Evolutionary conservation across 2,113 vertebrate species (phyloP), one percentile per base, ranked within the genome.

Genomic region (Seriola dumerili): DNA sequence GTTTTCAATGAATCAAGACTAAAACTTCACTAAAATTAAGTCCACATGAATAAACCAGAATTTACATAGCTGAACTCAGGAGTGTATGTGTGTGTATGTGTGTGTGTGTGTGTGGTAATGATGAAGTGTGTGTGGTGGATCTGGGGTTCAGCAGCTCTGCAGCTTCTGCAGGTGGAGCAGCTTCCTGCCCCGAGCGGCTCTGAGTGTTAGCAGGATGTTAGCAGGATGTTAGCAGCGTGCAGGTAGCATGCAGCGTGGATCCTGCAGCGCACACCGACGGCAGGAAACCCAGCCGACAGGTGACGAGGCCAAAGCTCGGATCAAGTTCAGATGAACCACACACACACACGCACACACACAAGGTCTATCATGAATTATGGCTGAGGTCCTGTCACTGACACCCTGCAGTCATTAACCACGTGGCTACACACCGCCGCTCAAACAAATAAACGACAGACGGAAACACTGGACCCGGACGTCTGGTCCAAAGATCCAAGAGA

Each of bases 141-240:
- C 13, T 44, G 38, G 21, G 19, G 21, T 19, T 55, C 32, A 32
- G 66, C 59, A 62, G 32, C 14, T 74, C 34, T 81, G 83, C 68
- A 83, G 68, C 21, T 61, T 77, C 0, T 62, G 63, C 67, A 83
- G 85, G 55, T 81, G 83, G 29, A 81, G 89, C 81, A 34, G 75
- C 89, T 88, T 88, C 81, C 86, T 86, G 86, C 38, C 29, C 25
- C 0, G 58, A 50, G 77, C 46, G 6, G 34, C 81, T 54, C 34
- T 21, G 38, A 10, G 59, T 9, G 54, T 61, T 54, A 52, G 55
- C 75, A 85, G 75, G 74, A 63, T 38, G 44, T 38, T 13, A 44
- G 73, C 67, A 81, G 78, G 78, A 88, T 54, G 84, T 84, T 32
- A 54, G 78, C 86, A 81, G 85, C 0, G 17, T 85, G 89, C 81